phyloP scores from a whole-genome alignment of 2,797 vertebrate species.

The Trematomus bernacchii region DNA sequence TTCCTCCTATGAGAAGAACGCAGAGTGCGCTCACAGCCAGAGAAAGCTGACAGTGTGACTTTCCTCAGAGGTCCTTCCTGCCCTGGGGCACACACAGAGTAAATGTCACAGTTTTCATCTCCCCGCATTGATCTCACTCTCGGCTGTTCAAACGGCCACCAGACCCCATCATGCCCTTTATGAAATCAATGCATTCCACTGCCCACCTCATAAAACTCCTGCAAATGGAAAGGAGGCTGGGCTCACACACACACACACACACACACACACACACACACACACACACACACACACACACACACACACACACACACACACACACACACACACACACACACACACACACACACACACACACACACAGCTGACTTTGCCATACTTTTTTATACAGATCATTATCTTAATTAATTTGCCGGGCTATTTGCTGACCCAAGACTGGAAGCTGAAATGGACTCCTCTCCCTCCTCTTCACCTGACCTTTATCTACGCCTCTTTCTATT shows the following conservation, averaged over 20 bases:
- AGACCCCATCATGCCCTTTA: constrained; percentile 77
- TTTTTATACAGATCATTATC: constrained; percentile 72
- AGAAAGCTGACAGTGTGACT: constrained; percentile 63
- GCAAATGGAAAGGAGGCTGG: constrained; percentile 35
- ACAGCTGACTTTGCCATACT: constrained; percentile 46
- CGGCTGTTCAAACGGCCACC: constrained; percentile 63
- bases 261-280: constrained; percentile 21
- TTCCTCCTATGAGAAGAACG: constrained; percentile 20
- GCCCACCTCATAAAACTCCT: constrained; percentile 61
- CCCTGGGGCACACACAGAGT: constrained; percentile 64
- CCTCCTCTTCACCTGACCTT: constrained; percentile 29
- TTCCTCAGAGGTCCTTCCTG: constrained; percentile 64
- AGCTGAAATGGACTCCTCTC: constrained; percentile 36
- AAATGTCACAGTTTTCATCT: constrained; percentile 79
- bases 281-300: constrained; percentile 34
- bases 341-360: constrained; percentile 36
- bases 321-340: constrained; percentile 38
- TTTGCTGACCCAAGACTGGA: constrained; percentile 56
- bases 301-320: constrained; percentile 18
- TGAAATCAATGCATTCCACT: constrained; percentile 75
- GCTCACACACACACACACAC: constrained; percentile 9
- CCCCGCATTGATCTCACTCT: constrained; percentile 74
- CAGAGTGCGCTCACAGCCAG: constrained; percentile 17
- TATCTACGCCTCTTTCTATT: background rate
- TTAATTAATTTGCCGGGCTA: constrained; percentile 75